Evolutionary conservation across 2,888 invertebrate genomes (phyloP).

Genomic region (Dasypogon diadema): DNA sequence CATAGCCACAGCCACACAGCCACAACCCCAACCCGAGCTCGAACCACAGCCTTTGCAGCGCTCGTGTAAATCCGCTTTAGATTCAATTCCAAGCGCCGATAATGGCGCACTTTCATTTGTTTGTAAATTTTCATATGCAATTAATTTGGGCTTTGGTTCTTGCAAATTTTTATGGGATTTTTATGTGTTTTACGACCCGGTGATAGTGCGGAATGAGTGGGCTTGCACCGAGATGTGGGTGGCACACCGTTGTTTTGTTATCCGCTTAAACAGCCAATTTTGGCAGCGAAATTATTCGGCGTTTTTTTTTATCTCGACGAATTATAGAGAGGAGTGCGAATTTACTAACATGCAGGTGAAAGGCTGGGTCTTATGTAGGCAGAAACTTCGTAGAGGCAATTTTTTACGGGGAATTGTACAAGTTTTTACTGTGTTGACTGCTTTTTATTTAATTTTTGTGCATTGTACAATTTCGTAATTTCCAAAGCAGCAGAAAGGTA

Average conservation of each 20-base stretch:
- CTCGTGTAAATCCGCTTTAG: no score
- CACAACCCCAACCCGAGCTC: no score
- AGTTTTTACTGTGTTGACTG: no score
- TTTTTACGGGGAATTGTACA: no score
- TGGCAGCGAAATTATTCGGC: not conserved
- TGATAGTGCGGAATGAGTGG: constrained; percentile 12
- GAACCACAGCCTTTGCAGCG: no score
- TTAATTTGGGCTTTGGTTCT: constrained; percentile 20
- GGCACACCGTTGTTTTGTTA: constrained; percentile 7
- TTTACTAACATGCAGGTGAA: constrained; percentile 42
- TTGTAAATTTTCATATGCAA: constrained; percentile 21
- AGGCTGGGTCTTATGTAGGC: constrained; percentile 10
- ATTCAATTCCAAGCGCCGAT: not conserved
- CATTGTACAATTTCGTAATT: no score
- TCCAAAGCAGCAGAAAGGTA: not conserved
- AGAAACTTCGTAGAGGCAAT: not conserved
- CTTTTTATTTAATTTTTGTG: no score
- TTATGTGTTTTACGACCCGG: not conserved
- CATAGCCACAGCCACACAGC: no score
- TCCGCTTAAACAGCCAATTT: constrained; percentile 12
- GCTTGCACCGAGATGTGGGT: constrained; percentile 28
- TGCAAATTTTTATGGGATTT: constrained; percentile 22
- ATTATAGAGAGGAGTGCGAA: constrained; percentile 2
- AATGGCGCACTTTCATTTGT: not conserved
- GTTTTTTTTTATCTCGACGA: not conserved